Conservation (phyloP, 2,797 vertebrate genomes). For the Coccyzus lansbergi region DNA sequence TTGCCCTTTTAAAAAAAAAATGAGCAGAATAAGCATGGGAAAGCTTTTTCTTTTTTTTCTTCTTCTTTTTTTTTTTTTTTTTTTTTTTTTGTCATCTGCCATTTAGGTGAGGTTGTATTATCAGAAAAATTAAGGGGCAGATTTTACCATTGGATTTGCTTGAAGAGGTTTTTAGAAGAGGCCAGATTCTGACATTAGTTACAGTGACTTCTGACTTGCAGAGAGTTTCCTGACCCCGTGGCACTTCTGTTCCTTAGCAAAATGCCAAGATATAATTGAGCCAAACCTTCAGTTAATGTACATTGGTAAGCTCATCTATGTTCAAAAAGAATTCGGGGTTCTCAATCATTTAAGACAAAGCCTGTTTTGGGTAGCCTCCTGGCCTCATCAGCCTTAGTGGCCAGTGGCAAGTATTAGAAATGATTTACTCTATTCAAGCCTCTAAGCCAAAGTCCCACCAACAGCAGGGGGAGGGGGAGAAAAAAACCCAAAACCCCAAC, state of each 20-base stretch:
- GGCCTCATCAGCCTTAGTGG: background rate
- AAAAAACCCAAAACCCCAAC: background rate
- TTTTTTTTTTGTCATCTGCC: background rate
- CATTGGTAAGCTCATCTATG: background rate
- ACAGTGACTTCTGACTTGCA: background rate
- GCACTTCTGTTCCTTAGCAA: background rate
- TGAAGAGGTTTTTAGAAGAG: background rate
- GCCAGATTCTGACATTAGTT: background rate
- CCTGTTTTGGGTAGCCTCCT: background rate
- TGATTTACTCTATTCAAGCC: background rate
- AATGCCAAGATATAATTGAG: background rate
- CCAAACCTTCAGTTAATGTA: background rate
- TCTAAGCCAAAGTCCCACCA: background rate
- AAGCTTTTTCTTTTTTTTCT: background rate
- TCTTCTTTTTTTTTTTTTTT: too few relatives aligned
- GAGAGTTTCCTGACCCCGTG: background rate
- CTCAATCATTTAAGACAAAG: background rate
- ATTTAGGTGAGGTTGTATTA: background rate
- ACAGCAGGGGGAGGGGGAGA: background rate
- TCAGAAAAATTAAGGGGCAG: background rate
- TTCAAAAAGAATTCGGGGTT: background rate
- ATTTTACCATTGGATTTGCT: background rate
- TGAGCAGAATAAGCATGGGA: background rate
- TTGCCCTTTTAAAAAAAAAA: background rate
- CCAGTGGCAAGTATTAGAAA: conserved; percentile 12